These are phyloP conservation scores for Setophaga coronata DNA, from an alignment of 2,113 vertebrate species.

Conservation along the genomic window DNA sequence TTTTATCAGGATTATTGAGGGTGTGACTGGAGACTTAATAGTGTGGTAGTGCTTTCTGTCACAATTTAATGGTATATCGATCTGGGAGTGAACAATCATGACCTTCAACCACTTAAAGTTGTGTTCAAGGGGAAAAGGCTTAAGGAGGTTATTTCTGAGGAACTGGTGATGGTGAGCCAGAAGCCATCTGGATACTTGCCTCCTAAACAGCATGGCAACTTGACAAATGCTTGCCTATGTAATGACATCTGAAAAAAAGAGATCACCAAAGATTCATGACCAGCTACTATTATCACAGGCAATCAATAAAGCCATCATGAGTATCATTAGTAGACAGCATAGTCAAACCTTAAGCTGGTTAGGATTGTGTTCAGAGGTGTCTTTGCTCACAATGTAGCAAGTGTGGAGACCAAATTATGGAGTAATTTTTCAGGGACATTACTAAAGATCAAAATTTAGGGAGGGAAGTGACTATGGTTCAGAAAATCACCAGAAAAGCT, in stretches of 20 bases:
- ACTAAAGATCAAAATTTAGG: not conserved
- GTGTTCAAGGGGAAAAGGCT: slow-evolving; percentile 65
- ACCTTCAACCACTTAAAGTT: slow-evolving; percentile 73
- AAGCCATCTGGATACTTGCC: not conserved
- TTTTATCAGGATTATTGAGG: slow-evolving; percentile 71
- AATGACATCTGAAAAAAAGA: slow-evolving; percentile 16
- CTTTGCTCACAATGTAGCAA: not conserved
- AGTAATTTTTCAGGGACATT: not conserved
- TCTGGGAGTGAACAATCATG: slow-evolving; percentile 72
- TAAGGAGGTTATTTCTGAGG: slow-evolving; percentile 58
- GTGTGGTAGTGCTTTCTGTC: slow-evolving; percentile 71
- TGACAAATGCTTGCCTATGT: slow-evolving; percentile 25
- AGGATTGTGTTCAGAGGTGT: not conserved
- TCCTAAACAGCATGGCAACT: slow-evolving; percentile 21
- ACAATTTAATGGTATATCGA: slow-evolving; percentile 77
- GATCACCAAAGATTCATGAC: slow-evolving; percentile 36
- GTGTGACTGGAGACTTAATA: slow-evolving; percentile 71
- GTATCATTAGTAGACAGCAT: slow-evolving; percentile 34
- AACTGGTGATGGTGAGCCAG: not conserved
- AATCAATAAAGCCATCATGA: slow-evolving; percentile 69
- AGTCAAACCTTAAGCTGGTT: not conserved
- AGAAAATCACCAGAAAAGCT: not conserved
- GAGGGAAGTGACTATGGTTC: not conserved
- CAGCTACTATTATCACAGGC: slow-evolving; percentile 19
- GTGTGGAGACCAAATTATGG: not conserved